phyloP scores from a whole-genome alignment of 1,140 invertebrate genomes.

The Heliconius eleuchia region DNA sequence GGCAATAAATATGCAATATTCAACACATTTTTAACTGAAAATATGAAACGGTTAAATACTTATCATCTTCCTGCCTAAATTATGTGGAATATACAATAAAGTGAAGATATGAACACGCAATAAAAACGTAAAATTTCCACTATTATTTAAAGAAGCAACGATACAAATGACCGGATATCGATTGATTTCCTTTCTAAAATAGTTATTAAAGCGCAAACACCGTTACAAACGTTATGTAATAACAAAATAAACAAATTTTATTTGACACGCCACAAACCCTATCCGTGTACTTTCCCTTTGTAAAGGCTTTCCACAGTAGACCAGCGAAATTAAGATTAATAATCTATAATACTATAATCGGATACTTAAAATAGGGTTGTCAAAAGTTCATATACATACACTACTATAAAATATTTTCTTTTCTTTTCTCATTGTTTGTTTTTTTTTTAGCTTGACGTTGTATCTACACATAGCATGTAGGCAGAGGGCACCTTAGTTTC shows the following conservation, averaged over 20 bases:
- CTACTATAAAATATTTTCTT: neutral
- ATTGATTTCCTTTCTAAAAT: slow-evolving; percentile 12
- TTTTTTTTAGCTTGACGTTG: too few species aligned
- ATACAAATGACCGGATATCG: slow-evolving; percentile 1
- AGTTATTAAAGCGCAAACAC: neutral
- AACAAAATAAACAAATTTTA: slow-evolving; percentile 3
- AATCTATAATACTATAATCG: slow-evolving; percentile 21
- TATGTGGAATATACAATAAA: too few species aligned
- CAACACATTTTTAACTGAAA: too few species aligned
- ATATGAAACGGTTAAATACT: too few species aligned
- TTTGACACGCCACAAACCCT: neutral
- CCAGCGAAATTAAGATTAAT: slow-evolving; percentile 14
- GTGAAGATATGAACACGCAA: neutral
- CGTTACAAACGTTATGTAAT: slow-evolving; percentile 5
- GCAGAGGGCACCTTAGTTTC: too few species aligned
- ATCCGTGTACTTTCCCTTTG: slow-evolving; percentile 13
- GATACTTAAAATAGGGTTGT: slow-evolving; percentile 17
- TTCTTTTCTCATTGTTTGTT: neutral
- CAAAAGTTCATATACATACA: neutral
- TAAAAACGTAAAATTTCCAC: neutral
- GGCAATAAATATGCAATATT: too few species aligned
- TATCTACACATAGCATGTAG: too few species aligned
- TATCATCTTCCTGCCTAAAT: too few species aligned
- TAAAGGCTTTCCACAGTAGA: neutral
- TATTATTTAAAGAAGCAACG: too few species aligned